Conservation (phyloP, 1,140 invertebrate genomes). For the Hermatobates lingyangjiaoensis region DNA sequence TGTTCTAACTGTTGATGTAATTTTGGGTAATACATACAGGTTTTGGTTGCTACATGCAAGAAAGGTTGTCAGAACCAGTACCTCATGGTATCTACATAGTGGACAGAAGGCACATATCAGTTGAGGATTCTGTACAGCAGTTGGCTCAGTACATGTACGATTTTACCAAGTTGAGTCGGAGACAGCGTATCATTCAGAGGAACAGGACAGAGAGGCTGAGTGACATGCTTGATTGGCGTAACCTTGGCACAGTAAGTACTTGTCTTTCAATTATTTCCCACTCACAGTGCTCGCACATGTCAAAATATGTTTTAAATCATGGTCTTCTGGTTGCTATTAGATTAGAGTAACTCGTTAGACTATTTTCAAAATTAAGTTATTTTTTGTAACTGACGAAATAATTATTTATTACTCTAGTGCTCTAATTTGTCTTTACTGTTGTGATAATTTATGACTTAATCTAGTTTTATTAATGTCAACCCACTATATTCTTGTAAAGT, state of each 20-base stretch:
- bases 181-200: slow-evolving; percentile 94
- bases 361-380: too few species aligned
- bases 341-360: too few species aligned
- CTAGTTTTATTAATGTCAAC: too few species aligned
- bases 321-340: too few species aligned
- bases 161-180: slow-evolving; percentile 72
- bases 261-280: neutral
- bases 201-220: slow-evolving; percentile 94
- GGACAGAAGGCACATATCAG: slow-evolving; percentile 68
- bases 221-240: slow-evolving; percentile 96
- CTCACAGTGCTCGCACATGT: too few species aligned
- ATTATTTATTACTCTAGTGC: too few species aligned
- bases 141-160: slow-evolving; percentile 88
- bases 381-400: too few species aligned
- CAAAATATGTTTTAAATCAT: too few species aligned
- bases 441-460: too few species aligned
- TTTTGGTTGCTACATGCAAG: slow-evolving; percentile 98
- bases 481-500: too few species aligned
- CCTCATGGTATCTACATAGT: slow-evolving; percentile 98
- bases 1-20: too few species aligned
- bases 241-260: slow-evolving; percentile 70
- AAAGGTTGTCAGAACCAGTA: slow-evolving; percentile 92
- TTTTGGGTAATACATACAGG: slow-evolving; percentile 40
- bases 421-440: too few species aligned
- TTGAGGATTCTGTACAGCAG: slow-evolving; percentile 84